phyloP scores from a whole-genome alignment of 2,888 invertebrate genomes.

The Drosophila eohydei region DNA sequence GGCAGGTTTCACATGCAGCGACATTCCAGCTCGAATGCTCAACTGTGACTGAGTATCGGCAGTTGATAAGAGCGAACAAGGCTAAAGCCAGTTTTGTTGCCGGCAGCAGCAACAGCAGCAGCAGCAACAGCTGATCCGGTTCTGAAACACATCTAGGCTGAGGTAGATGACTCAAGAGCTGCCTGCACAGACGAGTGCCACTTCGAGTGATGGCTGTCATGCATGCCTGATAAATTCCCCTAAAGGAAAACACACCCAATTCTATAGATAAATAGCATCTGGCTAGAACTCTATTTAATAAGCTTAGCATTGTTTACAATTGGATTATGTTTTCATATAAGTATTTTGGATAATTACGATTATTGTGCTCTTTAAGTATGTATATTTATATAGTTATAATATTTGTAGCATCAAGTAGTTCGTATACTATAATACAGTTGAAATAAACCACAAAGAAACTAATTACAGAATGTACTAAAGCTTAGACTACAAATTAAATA shows the following conservation, averaged over 20 bases:
- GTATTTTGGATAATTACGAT: conserved; percentile 42
- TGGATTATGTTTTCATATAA: conserved; percentile 9
- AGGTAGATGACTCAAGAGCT: conserved; percentile 21
- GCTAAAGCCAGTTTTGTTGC: conserved; percentile 49
- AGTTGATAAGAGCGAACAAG: conserved; percentile 39
- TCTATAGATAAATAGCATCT: conserved; percentile 57
- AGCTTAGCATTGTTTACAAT: conserved; percentile 61
- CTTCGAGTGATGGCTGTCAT: conserved; percentile 18
- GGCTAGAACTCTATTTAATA: conserved; percentile 63
- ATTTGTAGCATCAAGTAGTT: conserved; percentile 43
- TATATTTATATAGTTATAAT: conserved; percentile 14
- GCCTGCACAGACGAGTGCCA: conserved; percentile 32
- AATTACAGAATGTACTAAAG: conserved; percentile 49
- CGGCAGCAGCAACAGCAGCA: neutral
- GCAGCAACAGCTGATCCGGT: conserved; percentile 44
- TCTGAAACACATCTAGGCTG: conserved; percentile 10
- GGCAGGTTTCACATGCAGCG: conserved; percentile 24
- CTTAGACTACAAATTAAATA: conserved; percentile 64
- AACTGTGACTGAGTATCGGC: conserved; percentile 43
- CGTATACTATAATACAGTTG: conserved; percentile 43
- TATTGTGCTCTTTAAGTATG: conserved; percentile 61
- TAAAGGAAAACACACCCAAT: conserved; percentile 14
- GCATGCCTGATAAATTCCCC: conserved; percentile 4
- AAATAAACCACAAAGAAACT: conserved; percentile 32
- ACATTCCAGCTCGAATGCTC: conserved; percentile 55